These are phyloP conservation scores for Morpho deidamia DNA, from an alignment of 2,888 invertebrate species.

Conservation along the genomic window DNA sequence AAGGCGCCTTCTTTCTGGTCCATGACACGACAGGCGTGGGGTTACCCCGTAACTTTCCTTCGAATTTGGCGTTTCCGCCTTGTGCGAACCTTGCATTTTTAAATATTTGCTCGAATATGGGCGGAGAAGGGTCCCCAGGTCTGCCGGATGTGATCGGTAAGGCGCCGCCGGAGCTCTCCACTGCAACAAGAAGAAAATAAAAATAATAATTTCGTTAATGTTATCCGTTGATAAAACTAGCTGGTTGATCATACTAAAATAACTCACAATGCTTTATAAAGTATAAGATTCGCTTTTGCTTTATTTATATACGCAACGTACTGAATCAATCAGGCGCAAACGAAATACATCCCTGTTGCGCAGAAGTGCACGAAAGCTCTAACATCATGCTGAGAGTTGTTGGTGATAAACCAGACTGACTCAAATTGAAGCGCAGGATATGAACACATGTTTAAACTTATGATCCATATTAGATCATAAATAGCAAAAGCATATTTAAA, in stretches of 20 bases:
- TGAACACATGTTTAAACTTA: too few relatives aligned
- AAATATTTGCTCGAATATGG: constrained; percentile 97
- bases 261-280: not conserved
- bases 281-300: not conserved
- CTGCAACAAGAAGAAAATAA: constrained; percentile 72
- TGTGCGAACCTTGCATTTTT: constrained; percentile 96
- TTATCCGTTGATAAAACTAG: not conserved
- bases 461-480: too few relatives aligned
- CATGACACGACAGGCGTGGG: constrained; percentile 95
- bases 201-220: too few relatives aligned
- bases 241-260: too few relatives aligned
- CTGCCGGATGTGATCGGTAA: constrained; percentile 57
- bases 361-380: too few relatives aligned
- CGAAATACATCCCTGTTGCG: too few relatives aligned
- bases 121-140: constrained; percentile 91
- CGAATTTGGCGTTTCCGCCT: constrained; percentile 95
- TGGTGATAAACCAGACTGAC: too few relatives aligned
- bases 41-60: constrained; percentile 93
- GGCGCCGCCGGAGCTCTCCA: constrained; percentile 80
- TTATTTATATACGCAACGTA: not conserved
- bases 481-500: too few relatives aligned
- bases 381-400: too few relatives aligned
- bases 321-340: too few relatives aligned
- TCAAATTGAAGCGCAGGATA: too few relatives aligned
- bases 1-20: constrained; percentile 91